Conservation (phyloP, 1,140 invertebrate species). For the Heliconius nattereri region DNA sequence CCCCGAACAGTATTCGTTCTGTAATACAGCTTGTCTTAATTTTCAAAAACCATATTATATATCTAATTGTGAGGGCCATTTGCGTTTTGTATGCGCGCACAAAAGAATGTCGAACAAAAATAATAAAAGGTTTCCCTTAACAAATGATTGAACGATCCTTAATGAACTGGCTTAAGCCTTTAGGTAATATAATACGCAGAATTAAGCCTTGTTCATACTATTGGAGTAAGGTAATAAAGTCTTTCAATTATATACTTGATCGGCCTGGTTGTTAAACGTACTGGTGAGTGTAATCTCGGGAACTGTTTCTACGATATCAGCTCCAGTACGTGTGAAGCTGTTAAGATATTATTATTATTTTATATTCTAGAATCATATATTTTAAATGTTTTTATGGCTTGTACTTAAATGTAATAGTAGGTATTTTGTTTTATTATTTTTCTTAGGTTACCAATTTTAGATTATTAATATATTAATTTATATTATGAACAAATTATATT, state of each 20-base stretch:
- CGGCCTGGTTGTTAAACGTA: conserved; percentile 50
- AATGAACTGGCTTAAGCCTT: conserved; percentile 71
- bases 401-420: background rate
- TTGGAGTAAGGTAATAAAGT: conserved; percentile 52
- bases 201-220: conserved; percentile 62
- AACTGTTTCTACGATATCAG: conserved; percentile 7
- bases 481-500: background rate
- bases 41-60: conserved; percentile 24
- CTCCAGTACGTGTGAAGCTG: background rate
- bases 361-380: background rate
- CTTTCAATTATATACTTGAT: conserved; percentile 45
- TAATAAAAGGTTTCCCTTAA: conserved; percentile 56
- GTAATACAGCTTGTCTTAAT: conserved; percentile 6
- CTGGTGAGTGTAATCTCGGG: conserved; percentile 36
- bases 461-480: background rate
- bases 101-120: conserved; percentile 44
- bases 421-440: background rate
- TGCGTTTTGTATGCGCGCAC: conserved; percentile 33
- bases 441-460: background rate
- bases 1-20: background rate
- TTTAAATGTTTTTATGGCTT: background rate
- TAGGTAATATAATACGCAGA: conserved; percentile 66
- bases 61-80: conserved; percentile 33
- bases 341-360: conserved; percentile 7
- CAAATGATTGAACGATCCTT: conserved; percentile 70